Evolutionary conservation across 2,888 invertebrate genomes (phyloP).

Genomic region (Acronicta leporina): DNA sequence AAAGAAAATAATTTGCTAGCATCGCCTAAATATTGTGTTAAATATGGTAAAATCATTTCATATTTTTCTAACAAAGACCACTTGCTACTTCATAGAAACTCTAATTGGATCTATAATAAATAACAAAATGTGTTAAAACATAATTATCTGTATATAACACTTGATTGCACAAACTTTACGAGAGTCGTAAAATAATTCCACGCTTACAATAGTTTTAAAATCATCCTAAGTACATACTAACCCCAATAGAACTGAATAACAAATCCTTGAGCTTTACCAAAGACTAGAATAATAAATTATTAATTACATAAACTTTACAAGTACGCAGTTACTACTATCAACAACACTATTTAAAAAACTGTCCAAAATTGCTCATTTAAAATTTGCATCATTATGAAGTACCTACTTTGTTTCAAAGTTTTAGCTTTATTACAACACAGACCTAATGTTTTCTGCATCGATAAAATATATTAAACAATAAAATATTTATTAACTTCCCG

Average conservation of each 20-base stretch:
- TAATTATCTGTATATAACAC: slow-evolving; percentile 42
- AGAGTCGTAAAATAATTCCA: slow-evolving; percentile 35
- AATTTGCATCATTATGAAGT: slow-evolving; percentile 25
- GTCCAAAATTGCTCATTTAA: slow-evolving; percentile 30
- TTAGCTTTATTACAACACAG: slow-evolving; percentile 17
- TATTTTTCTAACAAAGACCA: slow-evolving; percentile 22
- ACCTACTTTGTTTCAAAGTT: slow-evolving; percentile 22
- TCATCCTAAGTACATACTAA: slow-evolving; percentile 62
- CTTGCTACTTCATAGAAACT: slow-evolving; percentile 24
- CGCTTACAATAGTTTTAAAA: slow-evolving; percentile 41
- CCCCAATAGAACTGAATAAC: slow-evolving; percentile 61
- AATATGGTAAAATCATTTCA: slow-evolving; percentile 33
- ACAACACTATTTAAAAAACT: slow-evolving; percentile 38
- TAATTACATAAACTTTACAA: slow-evolving; percentile 61
- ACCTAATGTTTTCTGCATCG: slow-evolving; percentile 52
- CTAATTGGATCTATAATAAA: slow-evolving; percentile 41
- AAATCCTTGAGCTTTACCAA: slow-evolving; percentile 82
- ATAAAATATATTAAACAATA: slow-evolving; percentile 30
- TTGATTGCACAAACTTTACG: slow-evolving; percentile 44
- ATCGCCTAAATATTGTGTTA: slow-evolving; percentile 41
- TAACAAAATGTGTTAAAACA: slow-evolving; percentile 45
- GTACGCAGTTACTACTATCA: slow-evolving; percentile 51
- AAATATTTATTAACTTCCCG: too few relatives aligned
- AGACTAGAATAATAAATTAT: slow-evolving; percentile 83
- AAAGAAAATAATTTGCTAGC: slow-evolving; percentile 58